These are phyloP conservation scores for Cacoxenus indagator DNA, from an alignment of 2,888 invertebrate species.

Conservation along the genomic window DNA sequence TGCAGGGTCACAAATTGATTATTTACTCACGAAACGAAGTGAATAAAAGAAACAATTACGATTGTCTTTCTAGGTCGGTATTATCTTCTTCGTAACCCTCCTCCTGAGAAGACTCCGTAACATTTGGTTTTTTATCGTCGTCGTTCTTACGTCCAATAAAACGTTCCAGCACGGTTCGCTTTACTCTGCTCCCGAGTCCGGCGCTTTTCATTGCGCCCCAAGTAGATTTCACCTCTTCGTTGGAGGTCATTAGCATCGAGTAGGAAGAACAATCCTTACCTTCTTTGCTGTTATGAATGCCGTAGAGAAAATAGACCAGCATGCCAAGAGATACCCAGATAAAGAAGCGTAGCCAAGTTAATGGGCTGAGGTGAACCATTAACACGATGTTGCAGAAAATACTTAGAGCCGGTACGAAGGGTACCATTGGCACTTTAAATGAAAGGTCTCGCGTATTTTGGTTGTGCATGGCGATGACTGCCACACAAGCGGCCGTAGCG, in stretches of 20 bases:
- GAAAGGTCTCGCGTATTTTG: conserved; percentile 80
- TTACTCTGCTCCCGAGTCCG: conserved; percentile 38
- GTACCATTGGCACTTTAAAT: conserved; percentile 87
- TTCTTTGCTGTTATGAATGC: conserved; percentile 87
- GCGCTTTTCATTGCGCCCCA: conserved; percentile 72
- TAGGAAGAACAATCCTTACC: conserved; percentile 75
- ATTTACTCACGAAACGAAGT: too few relatives aligned
- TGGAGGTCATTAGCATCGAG: conserved; percentile 77
- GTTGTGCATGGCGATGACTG: conserved; percentile 83
- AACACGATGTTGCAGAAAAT: conserved; percentile 86
- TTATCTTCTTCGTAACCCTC: conserved; percentile 52
- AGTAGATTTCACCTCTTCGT: conserved; percentile 75
- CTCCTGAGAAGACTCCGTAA: conserved; percentile 53
- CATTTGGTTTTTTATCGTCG: conserved; percentile 66
- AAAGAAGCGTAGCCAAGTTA: conserved; percentile 88
- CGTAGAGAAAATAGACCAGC: conserved; percentile 86
- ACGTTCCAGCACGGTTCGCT: conserved; percentile 62
- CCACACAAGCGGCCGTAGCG: conserved; percentile 77
- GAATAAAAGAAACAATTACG: too few relatives aligned
- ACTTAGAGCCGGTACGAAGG: conserved; percentile 82
- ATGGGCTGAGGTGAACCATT: conserved; percentile 84
- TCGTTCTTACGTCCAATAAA: conserved; percentile 64
- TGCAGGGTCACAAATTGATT: too few relatives aligned
- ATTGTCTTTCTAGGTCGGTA: neutral
- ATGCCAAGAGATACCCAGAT: conserved; percentile 90